phyloP scores from a whole-genome alignment of 1,140 invertebrate species.

The Calosoma granatense region DNA sequence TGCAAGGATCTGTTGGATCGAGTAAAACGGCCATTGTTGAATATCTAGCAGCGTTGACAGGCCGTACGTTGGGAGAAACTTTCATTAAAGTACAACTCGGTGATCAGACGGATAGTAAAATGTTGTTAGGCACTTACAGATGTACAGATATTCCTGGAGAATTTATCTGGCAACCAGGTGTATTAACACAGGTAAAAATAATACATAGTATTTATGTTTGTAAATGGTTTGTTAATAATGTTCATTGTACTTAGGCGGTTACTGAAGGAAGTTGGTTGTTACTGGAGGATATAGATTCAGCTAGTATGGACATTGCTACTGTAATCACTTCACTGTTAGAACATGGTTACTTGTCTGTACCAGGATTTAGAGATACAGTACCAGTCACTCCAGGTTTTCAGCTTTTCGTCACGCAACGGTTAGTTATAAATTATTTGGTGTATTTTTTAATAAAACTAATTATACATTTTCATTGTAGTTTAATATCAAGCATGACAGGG shows the following conservation, averaged over 20 bases:
- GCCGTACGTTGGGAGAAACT: conserved; percentile 41
- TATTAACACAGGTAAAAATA: conserved; percentile 63
- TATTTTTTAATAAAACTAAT: conserved; percentile 13
- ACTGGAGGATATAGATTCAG: conserved; percentile 92
- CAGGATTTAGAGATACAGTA: conserved; percentile 75
- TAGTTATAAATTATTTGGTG: conserved; percentile 17
- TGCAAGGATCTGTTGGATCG: conserved; percentile 86
- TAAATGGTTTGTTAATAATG: conserved; percentile 10
- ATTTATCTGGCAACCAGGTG: conserved; percentile 92
- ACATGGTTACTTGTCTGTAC: conserved; percentile 68
- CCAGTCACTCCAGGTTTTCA: conserved; percentile 75
- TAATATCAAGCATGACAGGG: conserved; percentile 43
- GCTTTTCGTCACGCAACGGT: conserved; percentile 84
- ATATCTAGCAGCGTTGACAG: conserved; percentile 71
- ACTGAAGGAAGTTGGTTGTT: conserved; percentile 83
- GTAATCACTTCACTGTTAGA: conserved; percentile 79
- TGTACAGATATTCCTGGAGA: conserved; percentile 93
- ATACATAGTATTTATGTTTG: conserved; percentile 11
- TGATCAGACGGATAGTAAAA: conserved; percentile 96
- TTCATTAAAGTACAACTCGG: conserved; percentile 86
- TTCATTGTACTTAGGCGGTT: conserved; percentile 53
- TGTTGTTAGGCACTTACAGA: conserved; percentile 86
- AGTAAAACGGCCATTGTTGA: conserved; percentile 91
- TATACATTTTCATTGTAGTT: conserved; percentile 38
- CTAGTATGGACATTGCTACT: conserved; percentile 85